phyloP scores from a whole-genome alignment of 2,888 invertebrate species.

The Julus scandinavius region DNA sequence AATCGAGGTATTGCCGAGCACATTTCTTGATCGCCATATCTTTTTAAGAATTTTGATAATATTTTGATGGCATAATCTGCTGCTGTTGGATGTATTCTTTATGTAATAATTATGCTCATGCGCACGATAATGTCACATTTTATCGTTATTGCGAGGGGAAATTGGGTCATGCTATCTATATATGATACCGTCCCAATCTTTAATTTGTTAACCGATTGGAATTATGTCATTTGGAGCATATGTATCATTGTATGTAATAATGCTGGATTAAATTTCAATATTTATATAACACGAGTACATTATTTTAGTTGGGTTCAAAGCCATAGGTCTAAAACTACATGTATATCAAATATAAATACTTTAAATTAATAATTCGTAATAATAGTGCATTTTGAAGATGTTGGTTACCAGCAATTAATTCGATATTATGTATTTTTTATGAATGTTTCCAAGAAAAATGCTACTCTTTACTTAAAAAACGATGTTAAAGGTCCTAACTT shows the following conservation, averaged over 20 bases:
- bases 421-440: too few species aligned
- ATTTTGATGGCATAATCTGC: not conserved
- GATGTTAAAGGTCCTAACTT: too few species aligned
- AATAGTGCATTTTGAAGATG: too few species aligned
- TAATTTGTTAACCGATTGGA: not conserved
- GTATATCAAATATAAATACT: too few species aligned
- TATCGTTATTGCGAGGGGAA: not conserved
- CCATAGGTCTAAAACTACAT: too few species aligned
- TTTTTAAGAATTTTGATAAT: not conserved
- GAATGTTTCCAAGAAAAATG: too few species aligned
- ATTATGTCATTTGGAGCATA: not conserved
- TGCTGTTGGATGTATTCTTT: not conserved
- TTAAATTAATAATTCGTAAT: too few species aligned
- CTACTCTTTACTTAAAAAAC: too few species aligned
- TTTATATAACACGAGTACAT: not conserved
- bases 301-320: not conserved
- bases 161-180: not conserved
- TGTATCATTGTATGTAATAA: not conserved
- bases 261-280: constrained; percentile 6
- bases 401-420: too few species aligned
- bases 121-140: not conserved
- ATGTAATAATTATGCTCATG: not conserved
- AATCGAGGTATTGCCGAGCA: constrained; percentile 53
- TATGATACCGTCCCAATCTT: not conserved
- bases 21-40: constrained; percentile 18